These are phyloP conservation scores for Neoascia interrupta DNA, from an alignment of 2,888 invertebrate species.

Conservation along the genomic window DNA sequence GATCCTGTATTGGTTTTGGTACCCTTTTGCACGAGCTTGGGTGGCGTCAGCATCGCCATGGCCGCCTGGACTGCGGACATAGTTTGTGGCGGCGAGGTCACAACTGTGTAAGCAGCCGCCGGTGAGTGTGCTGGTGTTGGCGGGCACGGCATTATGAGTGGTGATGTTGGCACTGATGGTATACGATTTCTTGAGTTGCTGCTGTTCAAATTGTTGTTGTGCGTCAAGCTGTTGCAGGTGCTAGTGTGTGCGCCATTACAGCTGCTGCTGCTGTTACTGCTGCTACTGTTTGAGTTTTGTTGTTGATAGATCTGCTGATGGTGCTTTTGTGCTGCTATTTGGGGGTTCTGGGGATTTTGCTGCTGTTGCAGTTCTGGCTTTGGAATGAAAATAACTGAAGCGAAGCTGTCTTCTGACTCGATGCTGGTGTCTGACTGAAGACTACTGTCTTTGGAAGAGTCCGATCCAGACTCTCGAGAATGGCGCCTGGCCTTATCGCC, in stretches of 20 bases:
- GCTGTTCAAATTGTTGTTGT: slow-evolving; percentile 47
- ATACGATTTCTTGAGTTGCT: slow-evolving; percentile 68
- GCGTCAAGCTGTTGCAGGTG: slow-evolving; percentile 52
- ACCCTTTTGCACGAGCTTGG: slow-evolving; percentile 70
- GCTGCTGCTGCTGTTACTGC: slow-evolving; percentile 77
- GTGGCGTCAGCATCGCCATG: slow-evolving; percentile 77
- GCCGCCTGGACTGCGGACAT: slow-evolving; percentile 76
- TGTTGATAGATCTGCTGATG: slow-evolving; percentile 69
- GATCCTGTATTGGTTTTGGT: slow-evolving; percentile 58
- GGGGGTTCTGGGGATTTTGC: slow-evolving; percentile 73
- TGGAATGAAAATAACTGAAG: slow-evolving; percentile 94
- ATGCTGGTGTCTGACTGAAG: slow-evolving; percentile 96
- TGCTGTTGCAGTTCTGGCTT: slow-evolving; percentile 84
- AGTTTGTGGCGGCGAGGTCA: slow-evolving; percentile 78
- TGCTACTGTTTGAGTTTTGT: slow-evolving; percentile 77
- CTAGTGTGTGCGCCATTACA: slow-evolving; percentile 73
- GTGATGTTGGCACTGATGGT: slow-evolving; percentile 89
- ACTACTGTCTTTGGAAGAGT: slow-evolving; percentile 93
- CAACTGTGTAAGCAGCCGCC: slow-evolving; percentile 75
- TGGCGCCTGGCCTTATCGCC: slow-evolving; percentile 84
- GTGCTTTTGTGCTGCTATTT: slow-evolving; percentile 63
- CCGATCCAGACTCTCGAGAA: slow-evolving; percentile 93
- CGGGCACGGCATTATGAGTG: slow-evolving; percentile 80
- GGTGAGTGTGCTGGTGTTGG: slow-evolving; percentile 79
- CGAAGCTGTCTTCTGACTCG: slow-evolving; percentile 95